Evolutionary conservation across 2,113 vertebrate genomes (phyloP), one percentile per base, ranked within the genome.

Genomic region (Alligator mississippiensis): DNA sequence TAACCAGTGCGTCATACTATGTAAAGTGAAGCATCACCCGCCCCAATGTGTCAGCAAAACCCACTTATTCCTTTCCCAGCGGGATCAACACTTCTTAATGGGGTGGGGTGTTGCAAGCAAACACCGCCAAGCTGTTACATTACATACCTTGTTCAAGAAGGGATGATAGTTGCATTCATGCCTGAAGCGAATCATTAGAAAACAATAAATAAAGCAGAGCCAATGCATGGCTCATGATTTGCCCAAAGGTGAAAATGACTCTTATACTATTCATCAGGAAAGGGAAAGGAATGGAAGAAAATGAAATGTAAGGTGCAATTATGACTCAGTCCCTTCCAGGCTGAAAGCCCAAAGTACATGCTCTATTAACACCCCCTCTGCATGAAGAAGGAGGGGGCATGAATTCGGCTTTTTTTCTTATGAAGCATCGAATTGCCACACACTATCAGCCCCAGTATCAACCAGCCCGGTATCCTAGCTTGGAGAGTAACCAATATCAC

Each of bases 101-200:
- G 90, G 60, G 87, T 72, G 93, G 87, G 93, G 88, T 80, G 93
- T 89, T 88, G 93, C 87, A 96, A 93, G 85, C 90, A 96, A 94
- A 92, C 89, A 88, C 94, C 75, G 92, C 80, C 96, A 96, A 82
- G 85, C 90, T 80, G 90, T 90, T 94, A 89, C 93, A 77, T 89
- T 87, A 89, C 91, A 90, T 90, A 96, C 81, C 85, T 87, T 86
- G 84, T 96, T 89, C 93, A 93, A 95, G 95, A 90, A 82, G 94
- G 88, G 95, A 90, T 87, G 0, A 82, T 94, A 80, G 21, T 90
- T 66, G 88, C 96, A 89, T 90, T 75, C 90, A 92, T 70, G 1
- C 93, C 95, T 93, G 93, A 94, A 93, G 94, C 84, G 95, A 91
- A 93, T 66, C 95, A 93, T 96, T 94, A 97, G 96, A 97, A 94